Evolutionary conservation across 2,888 invertebrate genomes (phyloP).

Genomic region (Synanthedon myopaeformis): DNA sequence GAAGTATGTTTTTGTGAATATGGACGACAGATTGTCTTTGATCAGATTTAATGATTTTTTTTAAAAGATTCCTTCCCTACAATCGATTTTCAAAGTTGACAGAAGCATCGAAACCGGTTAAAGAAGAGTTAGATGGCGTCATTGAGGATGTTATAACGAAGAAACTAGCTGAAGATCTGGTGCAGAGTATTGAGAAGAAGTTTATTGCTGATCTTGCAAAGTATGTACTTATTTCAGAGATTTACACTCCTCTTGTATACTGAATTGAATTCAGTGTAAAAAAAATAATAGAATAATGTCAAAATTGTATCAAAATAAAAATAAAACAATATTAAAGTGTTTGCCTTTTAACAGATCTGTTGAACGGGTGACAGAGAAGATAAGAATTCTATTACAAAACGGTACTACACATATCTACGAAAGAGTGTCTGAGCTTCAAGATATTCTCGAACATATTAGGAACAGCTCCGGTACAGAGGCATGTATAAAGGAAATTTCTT

Average conservation of each 20-base stretch:
- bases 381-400: slow-evolving; percentile 47
- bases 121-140: slow-evolving; percentile 46
- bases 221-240: slow-evolving; percentile 19
- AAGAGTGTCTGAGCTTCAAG: slow-evolving; percentile 34
- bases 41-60: background rate
- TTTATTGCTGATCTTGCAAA: slow-evolving; percentile 55
- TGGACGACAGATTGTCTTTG: no score
- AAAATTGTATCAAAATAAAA: no score
- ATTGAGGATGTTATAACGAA: slow-evolving; percentile 58
- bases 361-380: slow-evolving; percentile 48
- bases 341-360: slow-evolving; percentile 31
- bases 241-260: background rate
- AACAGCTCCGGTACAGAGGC: no score
- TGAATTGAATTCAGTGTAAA: no score
- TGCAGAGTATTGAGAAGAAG: slow-evolving; percentile 57
- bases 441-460: background rate
- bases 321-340: no score
- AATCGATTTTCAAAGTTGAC: slow-evolving; percentile 11
- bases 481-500: no score
- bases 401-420: slow-evolving; percentile 54
- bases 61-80: background rate
- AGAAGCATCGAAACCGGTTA: slow-evolving; percentile 21
- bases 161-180: slow-evolving; percentile 42
- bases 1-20: no score
- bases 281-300: no score